phyloP scores from a whole-genome alignment of 2,797 vertebrate species.

The Clarias fuscus region DNA sequence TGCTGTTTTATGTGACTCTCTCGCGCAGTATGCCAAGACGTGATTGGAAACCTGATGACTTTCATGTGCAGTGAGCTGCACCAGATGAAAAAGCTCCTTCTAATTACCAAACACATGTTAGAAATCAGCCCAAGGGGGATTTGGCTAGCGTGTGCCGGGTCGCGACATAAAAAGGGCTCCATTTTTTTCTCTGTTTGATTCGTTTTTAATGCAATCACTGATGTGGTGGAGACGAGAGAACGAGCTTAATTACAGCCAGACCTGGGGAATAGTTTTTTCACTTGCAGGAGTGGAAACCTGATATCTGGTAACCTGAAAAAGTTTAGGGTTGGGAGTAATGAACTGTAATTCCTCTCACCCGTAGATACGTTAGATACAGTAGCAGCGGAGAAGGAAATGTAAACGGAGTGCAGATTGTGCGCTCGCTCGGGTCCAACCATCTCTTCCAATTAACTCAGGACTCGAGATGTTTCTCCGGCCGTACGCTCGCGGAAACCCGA shows the following conservation, averaged over 20 bases:
- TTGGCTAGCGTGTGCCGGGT: constrained; percentile 37
- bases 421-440: not conserved
- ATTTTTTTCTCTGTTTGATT: constrained; percentile 48
- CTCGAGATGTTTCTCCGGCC: not conserved
- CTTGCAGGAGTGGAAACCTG: constrained; percentile 12
- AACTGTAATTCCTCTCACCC: no score
- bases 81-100: constrained; percentile 54
- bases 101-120: constrained; percentile 61
- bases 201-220: constrained; percentile 54
- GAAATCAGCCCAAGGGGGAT: constrained; percentile 51
- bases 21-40: not conserved
- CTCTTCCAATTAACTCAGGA: not conserved
- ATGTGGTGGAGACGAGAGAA: constrained; percentile 45
- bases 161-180: constrained; percentile 39
- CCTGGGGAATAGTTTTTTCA: not conserved
- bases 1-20: not conserved
- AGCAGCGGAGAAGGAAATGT: constrained; percentile 42
- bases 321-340: not conserved
- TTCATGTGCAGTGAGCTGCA: constrained; percentile 48
- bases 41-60: constrained; percentile 56
- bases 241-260: constrained; percentile 44
- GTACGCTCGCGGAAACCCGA: constrained; percentile 22
- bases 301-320: constrained; percentile 37
- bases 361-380: constrained; percentile 47
- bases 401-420: constrained; percentile 34